Conservation (phyloP, 2,888 invertebrate species). For the Oscheius sp. region DNA sequence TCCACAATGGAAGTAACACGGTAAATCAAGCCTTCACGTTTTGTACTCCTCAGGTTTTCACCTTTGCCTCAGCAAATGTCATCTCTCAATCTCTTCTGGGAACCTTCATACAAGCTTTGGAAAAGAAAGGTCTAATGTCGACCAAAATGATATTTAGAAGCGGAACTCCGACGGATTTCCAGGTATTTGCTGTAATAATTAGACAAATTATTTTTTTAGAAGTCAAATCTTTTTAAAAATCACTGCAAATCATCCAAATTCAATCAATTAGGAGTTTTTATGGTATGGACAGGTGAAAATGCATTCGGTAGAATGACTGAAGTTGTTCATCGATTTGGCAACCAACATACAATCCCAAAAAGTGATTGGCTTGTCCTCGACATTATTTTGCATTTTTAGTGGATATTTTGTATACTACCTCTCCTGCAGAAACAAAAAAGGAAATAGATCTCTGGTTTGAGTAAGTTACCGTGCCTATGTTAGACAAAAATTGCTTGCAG, state of each 20-base stretch:
- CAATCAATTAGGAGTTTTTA: neutral
- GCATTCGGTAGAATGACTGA: neutral
- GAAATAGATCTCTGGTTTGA: constrained; percentile 28
- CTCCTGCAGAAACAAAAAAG: constrained; percentile 18
- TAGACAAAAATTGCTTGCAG: no score
- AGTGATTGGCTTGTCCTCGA: neutral
- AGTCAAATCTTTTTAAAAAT: constrained; percentile 4
- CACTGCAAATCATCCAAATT: neutral
- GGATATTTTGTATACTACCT: constrained; percentile 21
- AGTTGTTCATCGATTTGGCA: constrained; percentile 29
- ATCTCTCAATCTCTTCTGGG: constrained; percentile 8
- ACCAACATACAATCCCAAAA: constrained; percentile 23
- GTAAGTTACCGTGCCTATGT: constrained; percentile 3
- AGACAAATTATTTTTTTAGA: constrained; percentile 16
- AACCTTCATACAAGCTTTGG: constrained; percentile 8
- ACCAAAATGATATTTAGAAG: constrained; percentile 9
- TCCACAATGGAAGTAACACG: neutral
- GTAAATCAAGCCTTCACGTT: neutral
- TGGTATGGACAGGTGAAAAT: constrained; percentile 25
- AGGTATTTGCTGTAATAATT: neutral
- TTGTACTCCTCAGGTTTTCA: constrained; percentile 15
- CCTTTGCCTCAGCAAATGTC: constrained; percentile 20
- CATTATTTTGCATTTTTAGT: neutral
- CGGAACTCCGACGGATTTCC: neutral
- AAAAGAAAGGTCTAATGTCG: constrained; percentile 3